Percentiles rank a stretch among this genome's conserved stretches.
Conservation (phyloP, 2,113 vertebrate genomes). For the Lanius collurio region DNA sequence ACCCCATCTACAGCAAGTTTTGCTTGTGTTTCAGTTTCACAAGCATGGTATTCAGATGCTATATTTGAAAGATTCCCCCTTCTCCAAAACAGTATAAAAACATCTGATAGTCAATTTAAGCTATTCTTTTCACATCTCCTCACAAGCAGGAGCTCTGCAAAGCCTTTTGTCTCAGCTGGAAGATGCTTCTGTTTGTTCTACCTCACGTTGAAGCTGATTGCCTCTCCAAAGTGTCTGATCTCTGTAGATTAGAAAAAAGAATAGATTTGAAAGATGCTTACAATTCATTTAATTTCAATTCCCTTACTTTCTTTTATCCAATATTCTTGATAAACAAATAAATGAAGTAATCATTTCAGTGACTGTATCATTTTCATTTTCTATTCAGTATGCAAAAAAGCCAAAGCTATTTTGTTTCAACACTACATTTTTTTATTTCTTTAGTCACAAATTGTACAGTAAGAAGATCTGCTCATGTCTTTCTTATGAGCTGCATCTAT, state of each 20-base stretch:
- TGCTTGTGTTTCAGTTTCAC: constrained; percentile 42
- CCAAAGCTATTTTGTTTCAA: constrained; percentile 23
- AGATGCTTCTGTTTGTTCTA: constrained; percentile 63
- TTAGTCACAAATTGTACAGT: neutral
- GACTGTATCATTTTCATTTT: constrained; percentile 44
- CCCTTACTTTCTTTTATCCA: constrained; percentile 63
- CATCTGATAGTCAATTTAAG: constrained; percentile 68
- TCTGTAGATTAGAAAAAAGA: constrained; percentile 65
- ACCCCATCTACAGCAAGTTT: neutral
- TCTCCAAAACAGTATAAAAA: constrained; percentile 40
- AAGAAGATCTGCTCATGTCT: neutral
- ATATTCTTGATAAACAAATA: constrained; percentile 64
- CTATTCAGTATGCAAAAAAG: neutral
- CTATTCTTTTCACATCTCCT: constrained; percentile 64
- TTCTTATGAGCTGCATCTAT: neutral
- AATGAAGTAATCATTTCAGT: constrained; percentile 53
- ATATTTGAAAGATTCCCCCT: constrained; percentile 49
- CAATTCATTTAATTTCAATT: constrained; percentile 71
- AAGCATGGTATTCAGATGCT: constrained; percentile 32
- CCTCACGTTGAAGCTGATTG: constrained; percentile 61
- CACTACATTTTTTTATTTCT: neutral
- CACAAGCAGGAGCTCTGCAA: constrained; percentile 47
- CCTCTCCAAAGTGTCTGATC: constrained; percentile 72
- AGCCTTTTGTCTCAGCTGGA: constrained; percentile 63
- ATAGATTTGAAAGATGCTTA: constrained; percentile 73